These are phyloP conservation scores for Myotis myotis DNA, from an alignment of 2,797 vertebrate genomes.

Conservation along the genomic window DNA sequence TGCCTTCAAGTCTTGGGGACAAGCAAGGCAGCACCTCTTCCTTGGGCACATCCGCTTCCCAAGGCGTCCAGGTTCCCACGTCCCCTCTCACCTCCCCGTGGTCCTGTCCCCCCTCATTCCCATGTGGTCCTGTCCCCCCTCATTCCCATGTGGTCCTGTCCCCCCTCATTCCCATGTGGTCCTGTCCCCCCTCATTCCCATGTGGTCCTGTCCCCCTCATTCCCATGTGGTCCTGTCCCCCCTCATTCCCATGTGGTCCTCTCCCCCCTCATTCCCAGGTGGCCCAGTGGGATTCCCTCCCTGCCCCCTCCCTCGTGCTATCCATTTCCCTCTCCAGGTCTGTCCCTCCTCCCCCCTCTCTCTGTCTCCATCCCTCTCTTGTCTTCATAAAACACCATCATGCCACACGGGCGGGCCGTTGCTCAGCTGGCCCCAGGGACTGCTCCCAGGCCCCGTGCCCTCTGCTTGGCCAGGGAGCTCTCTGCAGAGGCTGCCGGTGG, in stretches of 20 bases:
- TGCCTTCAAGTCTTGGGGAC: background rate
- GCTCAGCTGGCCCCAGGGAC: background rate
- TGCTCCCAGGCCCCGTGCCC: background rate
- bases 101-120: too few species aligned
- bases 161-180: too few species aligned
- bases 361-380: background rate
- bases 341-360: background rate
- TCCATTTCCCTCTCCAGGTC: background rate
- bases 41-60: too few species aligned
- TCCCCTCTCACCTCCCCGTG: background rate
- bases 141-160: too few species aligned
- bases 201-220: too few species aligned
- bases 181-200: too few species aligned
- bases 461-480: background rate
- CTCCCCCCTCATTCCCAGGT: too few species aligned
- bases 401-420: rapidly evolving
- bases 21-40: rapidly evolving
- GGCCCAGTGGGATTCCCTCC: background rate
- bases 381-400: background rate
- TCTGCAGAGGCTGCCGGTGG: too few species aligned
- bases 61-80: rapidly evolving
- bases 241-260: too few species aligned
- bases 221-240: too few species aligned
- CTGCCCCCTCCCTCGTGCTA: rapidly evolving
- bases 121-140: too few species aligned